Evolutionary conservation across 2,113 vertebrate genomes (phyloP).

Genomic region (Candoia aspera): DNA sequence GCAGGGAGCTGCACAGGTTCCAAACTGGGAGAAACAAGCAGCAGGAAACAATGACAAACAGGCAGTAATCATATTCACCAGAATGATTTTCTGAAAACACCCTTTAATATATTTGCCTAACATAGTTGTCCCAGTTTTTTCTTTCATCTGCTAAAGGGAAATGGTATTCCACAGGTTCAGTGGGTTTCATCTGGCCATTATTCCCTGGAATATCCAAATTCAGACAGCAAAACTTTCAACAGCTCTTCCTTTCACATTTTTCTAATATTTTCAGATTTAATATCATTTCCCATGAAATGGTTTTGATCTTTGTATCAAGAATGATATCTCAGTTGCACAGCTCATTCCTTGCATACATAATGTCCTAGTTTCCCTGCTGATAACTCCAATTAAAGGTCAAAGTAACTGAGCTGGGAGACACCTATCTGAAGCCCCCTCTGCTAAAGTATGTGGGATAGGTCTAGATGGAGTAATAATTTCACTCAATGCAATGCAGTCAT

Average conservation of each 20-base stretch:
- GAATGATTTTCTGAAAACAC: constrained; percentile 24
- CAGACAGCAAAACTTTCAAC: not conserved
- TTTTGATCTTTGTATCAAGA: not conserved
- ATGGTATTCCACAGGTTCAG: constrained; percentile 3
- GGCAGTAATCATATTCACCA: not conserved
- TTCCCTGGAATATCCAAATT: not conserved
- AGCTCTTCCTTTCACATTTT: not conserved
- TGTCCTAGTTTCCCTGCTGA: not conserved
- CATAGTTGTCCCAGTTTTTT: constrained; percentile 10
- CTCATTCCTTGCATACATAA: not conserved
- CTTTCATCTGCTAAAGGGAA: not conserved
- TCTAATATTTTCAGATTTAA: not conserved
- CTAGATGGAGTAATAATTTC: not conserved
- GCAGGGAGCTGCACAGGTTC: not conserved
- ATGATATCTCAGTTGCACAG: not conserved
- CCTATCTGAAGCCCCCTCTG: not conserved
- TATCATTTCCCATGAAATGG: not conserved
- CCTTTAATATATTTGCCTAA: not conserved
- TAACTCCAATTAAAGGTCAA: not conserved
- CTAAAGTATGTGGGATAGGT: not conserved
- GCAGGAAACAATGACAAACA: not conserved
- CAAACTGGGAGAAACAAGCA: not conserved
- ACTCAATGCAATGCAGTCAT: not conserved
- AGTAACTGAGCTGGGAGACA: not conserved
- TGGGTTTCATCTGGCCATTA: not conserved